Conservation (phyloP, 2,797 vertebrate genomes). For the Acipenser oxyrinchus region DNA sequence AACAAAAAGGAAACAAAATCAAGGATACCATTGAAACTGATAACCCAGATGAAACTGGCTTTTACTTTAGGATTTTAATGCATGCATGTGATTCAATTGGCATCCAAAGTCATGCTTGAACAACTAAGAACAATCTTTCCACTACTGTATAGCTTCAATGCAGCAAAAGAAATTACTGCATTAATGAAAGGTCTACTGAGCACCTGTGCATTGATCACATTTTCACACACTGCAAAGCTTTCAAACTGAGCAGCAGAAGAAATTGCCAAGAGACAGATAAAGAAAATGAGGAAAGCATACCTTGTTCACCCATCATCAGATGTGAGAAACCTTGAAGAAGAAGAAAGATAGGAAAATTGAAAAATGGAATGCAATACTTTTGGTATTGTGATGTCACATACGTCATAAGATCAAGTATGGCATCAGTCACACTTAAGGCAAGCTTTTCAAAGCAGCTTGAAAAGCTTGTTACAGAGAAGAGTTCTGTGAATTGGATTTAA, state of each 20-base stretch:
- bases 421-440: slow-evolving; percentile 48
- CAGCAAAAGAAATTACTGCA: too few species aligned
- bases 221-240: too few species aligned
- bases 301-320: slow-evolving; percentile 96
- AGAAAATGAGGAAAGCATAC: slow-evolving; percentile 59
- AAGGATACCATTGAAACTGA: not conserved
- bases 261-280: slow-evolving; percentile 36
- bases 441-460: slow-evolving; percentile 50
- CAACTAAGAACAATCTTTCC: not conserved
- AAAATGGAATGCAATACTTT: slow-evolving; percentile 47
- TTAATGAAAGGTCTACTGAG: too few species aligned
- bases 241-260: slow-evolving; percentile 3
- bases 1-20: not conserved
- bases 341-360: slow-evolving; percentile 36
- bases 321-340: slow-evolving; percentile 83
- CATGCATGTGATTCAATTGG: not conserved
- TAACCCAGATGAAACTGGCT: not conserved
- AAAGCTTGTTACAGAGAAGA: slow-evolving; percentile 45
- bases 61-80: not conserved
- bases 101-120: too few species aligned
- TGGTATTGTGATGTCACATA: slow-evolving; percentile 65
- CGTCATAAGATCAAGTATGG: slow-evolving; percentile 65
- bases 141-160: too few species aligned
- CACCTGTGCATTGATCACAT: too few species aligned
- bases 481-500: not conserved